These are phyloP conservation scores for Bradypodion ventrale DNA, from an alignment of 2,797 vertebrate genomes.

Conservation along the genomic window DNA sequence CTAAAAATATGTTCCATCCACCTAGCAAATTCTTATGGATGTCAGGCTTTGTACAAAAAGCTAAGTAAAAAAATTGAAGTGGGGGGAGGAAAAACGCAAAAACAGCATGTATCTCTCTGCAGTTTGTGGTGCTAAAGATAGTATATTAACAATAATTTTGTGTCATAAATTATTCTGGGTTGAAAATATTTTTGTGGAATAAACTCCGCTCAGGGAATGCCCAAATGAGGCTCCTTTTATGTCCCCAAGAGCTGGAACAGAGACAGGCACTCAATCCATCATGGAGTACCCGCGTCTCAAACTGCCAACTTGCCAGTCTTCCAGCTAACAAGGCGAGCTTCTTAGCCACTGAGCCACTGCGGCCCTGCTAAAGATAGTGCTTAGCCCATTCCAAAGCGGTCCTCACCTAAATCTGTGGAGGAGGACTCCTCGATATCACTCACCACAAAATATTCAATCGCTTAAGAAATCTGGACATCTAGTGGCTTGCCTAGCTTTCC, in stretches of 20 bases:
- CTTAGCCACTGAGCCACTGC: no score
- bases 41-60: background rate
- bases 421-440: background rate
- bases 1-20: background rate
- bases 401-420: background rate
- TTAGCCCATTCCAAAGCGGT: background rate
- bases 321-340: no score
- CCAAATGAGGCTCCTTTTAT: no score
- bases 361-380: background rate
- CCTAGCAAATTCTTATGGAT: background rate
- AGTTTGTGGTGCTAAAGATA: background rate
- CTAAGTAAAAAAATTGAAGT: background rate
- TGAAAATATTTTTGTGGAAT: no score
- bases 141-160: no score
- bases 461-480: accelerated
- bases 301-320: no score
- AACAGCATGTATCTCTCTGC: background rate
- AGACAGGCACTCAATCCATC: no score
- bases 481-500: background rate
- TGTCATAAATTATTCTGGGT: no score
- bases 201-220: no score
- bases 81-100: background rate
- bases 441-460: background rate
- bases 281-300: no score
- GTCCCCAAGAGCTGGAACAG: no score